These are phyloP conservation scores for Fragum sueziense DNA, from an alignment of 2,888 invertebrate species.

Conservation along the genomic window DNA sequence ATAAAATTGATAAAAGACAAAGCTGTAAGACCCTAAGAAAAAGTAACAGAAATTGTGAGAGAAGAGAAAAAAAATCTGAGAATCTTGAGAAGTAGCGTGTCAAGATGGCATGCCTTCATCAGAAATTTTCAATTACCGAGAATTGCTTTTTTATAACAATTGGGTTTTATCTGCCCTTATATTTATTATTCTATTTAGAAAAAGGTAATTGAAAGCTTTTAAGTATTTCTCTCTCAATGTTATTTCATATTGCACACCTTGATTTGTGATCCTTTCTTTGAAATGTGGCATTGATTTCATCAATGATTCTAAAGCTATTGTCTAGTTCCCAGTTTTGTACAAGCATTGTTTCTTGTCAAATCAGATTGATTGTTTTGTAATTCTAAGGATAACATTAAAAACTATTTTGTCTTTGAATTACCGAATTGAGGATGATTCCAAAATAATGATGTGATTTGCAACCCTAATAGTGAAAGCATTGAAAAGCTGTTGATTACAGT, in stretches of 20 bases:
- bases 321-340: too few relatives aligned
- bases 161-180: constrained; percentile 14
- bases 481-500: too few relatives aligned
- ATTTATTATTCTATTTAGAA: constrained; percentile 27
- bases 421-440: too few relatives aligned
- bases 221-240: not conserved
- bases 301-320: too few relatives aligned
- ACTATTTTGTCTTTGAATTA: too few relatives aligned
- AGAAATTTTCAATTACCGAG: constrained; percentile 20
- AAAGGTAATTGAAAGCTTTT: constrained; percentile 10
- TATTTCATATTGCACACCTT: not conserved
- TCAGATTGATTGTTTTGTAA: too few relatives aligned
- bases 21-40: not conserved
- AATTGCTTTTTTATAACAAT: constrained; percentile 25
- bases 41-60: not conserved
- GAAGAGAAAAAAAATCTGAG: not conserved
- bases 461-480: too few relatives aligned
- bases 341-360: too few relatives aligned
- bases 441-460: too few relatives aligned
- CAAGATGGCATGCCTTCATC: not conserved
- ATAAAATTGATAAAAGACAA: constrained; percentile 3
- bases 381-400: too few relatives aligned
- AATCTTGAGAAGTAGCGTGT: not conserved
- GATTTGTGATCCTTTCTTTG: not conserved
- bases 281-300: too few relatives aligned